Evolutionary conservation across 2,888 invertebrate species (phyloP), one percentile per base, ranked within the genome.

Genomic region (Polyommatus iphigenia): DNA sequence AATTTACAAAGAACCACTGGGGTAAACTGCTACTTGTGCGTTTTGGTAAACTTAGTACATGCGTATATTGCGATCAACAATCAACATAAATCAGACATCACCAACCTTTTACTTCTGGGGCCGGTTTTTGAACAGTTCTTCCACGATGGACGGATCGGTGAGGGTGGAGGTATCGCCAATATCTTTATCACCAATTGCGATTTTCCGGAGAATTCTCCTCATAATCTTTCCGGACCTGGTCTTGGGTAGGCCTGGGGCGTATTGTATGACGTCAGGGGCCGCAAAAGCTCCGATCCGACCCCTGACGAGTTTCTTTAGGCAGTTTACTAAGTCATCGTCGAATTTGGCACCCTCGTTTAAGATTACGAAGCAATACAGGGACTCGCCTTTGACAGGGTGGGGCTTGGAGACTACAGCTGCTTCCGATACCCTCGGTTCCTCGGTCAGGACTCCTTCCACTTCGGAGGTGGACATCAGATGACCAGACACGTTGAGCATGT

Each of bases 141-240:
- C 97, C 32, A 99, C 96, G 80, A 99, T 97, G n/a, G 95, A 92
- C 83, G 98, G 97, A 86, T 99, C 99, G 46, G 99, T 99, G 82
- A 99, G 93, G 0, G 99, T 99, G 73, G 99, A 98, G 2, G 96
- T 96, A 91, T 99, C 99, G 4, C 99, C 99, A 67, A 99, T 96
- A 82, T 99, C 96, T 75, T 92, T 94, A 87, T 99, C 99, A 62
- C 98, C 98, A 2, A 97, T 92, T 0, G 99, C 99, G 18, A 99
- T 96, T 92, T 99, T 99, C 81, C 99, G 95, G 80, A 99, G 94
- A 79, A 99, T 97, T 81, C 99, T 95, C 80, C 99, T 95, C 98
- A 99, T 99, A 80, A 99, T 99, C 93, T 99, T 99, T 2, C 99
- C 99, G 0, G 99, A 99, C 76, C 99, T 95, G 0, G 99, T 99